Evolutionary conservation across 1,140 invertebrate species (phyloP), one percentile per base, ranked within the genome.

Genomic region (Lasaia peninsularis): DNA sequence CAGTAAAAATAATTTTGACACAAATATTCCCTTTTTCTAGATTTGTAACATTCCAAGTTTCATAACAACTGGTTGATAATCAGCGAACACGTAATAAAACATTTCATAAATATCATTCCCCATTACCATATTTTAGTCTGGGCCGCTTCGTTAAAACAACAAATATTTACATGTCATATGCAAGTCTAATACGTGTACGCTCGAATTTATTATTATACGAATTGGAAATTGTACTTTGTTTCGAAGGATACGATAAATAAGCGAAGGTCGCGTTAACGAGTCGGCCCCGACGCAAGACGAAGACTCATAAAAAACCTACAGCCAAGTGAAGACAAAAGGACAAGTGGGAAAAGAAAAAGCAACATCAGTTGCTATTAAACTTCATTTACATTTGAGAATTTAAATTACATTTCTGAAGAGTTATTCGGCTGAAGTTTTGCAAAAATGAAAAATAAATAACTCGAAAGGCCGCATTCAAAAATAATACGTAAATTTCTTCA

Each of bases 191-290:
- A 65, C 69, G 76, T 73, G 67, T 69, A 71, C 67, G 69, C 62
- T 76, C 60, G 74, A 78, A 86, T 83, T 78, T 81, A 86, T 86
- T 75, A 62, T 69, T 65, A 73, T 80, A 78, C 70, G 67, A 80
- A 71, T 78, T 81, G 80, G 76, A 81, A 81, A 86, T 86, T 83
- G 80, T 83, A 78, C 81, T 81, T 83, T 83, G 72, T 78, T n/a
- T n/a, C n/a, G 75, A 78, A 81, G 80, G 82, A 86, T 81, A 86
- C 79, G 78, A 86, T 86, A 86, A 86, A 86, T 86, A 81, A 80
- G 62, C 65, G 68, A 83, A 83, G 82, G 78, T 86, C 78, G 81
- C 81, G 82, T 86, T 86, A 86, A 86, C 82, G 80, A 86, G 78
- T 73, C 68, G 71, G 58, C 5, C 73, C 69, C 71, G 66, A 74